These are phyloP conservation scores for Drosophila pruinosa DNA, from an alignment of 1,140 invertebrate genomes.

Conservation along the genomic window DNA sequence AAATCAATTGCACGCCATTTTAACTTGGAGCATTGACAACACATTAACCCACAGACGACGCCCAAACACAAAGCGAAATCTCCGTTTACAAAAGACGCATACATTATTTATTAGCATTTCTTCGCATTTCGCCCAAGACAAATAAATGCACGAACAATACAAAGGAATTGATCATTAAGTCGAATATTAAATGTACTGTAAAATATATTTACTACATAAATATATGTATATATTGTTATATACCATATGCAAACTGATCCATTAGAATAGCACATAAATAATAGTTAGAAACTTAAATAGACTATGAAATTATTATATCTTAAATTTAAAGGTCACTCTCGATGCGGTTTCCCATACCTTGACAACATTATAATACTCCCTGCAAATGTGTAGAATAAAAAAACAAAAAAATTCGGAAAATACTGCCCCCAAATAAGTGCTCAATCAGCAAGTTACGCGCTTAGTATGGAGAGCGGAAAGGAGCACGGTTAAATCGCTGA, in stretches of 20 bases:
- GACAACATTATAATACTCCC: background rate
- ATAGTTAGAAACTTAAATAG: too few relatives aligned
- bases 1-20: constrained; percentile 75
- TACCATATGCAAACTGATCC: too few relatives aligned
- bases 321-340: background rate
- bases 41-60: constrained; percentile 65
- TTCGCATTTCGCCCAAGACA: constrained; percentile 42
- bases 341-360: background rate
- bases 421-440: constrained; percentile 59
- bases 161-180: background rate
- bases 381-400: background rate
- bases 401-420: constrained; percentile 12
- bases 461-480: background rate
- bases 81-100: constrained; percentile 69
- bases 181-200: constrained; percentile 22
- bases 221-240: too few relatives aligned
- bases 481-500: constrained; percentile 63
- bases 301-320: too few relatives aligned
- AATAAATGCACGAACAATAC: constrained; percentile 11
- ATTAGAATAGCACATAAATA: too few relatives aligned
- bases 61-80: constrained; percentile 6
- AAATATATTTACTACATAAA: constrained; percentile 13
- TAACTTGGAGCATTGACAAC: constrained; percentile 62
- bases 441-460: constrained; percentile 55
- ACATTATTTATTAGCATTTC: constrained; percentile 78